phyloP scores from a whole-genome alignment of 2,113 vertebrate species.

The Zingel zingel region DNA sequence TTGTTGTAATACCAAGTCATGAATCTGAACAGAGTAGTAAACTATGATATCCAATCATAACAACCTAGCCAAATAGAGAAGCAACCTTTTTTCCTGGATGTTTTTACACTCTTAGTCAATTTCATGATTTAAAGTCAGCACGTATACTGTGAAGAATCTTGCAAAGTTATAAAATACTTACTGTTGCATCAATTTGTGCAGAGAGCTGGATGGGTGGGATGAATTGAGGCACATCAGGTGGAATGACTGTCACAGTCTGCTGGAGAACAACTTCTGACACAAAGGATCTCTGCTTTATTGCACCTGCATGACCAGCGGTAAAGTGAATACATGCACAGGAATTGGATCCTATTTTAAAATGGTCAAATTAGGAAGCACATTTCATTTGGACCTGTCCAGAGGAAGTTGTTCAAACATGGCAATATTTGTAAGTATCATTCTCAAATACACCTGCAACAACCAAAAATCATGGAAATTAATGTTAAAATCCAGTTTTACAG shows the following conservation, averaged over 20 bases:
- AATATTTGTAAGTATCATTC: not conserved
- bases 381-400: not conserved
- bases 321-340: not conserved
- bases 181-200: constrained; percentile 62
- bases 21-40: not conserved
- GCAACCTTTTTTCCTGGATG: not conserved
- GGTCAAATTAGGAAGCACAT: not conserved
- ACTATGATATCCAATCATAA: not conserved
- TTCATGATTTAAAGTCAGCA: not conserved
- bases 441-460: not conserved
- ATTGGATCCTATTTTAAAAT: not conserved
- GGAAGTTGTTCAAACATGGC: not conserved
- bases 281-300: constrained; percentile 71
- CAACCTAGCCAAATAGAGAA: not conserved
- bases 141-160: not conserved
- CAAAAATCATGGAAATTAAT: not conserved
- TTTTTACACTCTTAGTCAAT: not conserved
- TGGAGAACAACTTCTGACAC: constrained; percentile 81
- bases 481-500: not conserved
- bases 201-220: constrained; percentile 67
- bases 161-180: constrained; percentile 21
- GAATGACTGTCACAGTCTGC: constrained; percentile 79
- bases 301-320: constrained; percentile 51
- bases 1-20: not conserved
- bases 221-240: constrained; percentile 63